A percentile compares a stretch with the other conserved stretches of the same genome.
These are phyloP conservation scores for Leucoraja ocellata DNA, from an alignment of 2,797 vertebrate species.

Conservation along the genomic window DNA sequence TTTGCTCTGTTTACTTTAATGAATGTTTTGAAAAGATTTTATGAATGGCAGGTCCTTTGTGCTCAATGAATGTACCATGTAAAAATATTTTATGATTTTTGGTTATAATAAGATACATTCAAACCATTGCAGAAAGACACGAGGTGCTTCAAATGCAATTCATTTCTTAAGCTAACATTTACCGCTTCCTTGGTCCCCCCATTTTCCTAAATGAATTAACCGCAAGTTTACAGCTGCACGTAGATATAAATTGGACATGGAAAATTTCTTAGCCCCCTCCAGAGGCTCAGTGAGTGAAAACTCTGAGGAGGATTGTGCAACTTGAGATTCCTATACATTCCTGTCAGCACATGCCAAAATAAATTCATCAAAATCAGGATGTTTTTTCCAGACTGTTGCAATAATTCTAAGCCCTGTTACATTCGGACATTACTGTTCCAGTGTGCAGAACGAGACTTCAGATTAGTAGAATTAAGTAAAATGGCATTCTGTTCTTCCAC, in stretches of 20 bases:
- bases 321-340: neutral
- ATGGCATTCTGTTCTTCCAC: neutral
- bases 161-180: neutral
- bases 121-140: neutral
- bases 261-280: neutral
- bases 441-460: neutral
- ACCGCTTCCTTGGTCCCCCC: neutral
- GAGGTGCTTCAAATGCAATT: neutral
- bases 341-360: neutral
- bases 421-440: neutral
- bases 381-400: neutral
- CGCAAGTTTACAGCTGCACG: neutral
- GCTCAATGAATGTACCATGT: neutral
- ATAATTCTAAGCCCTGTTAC: constrained; percentile 16
- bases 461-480: neutral
- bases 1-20: neutral
- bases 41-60: neutral
- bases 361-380: neutral
- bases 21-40: neutral
- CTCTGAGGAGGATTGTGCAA: neutral
- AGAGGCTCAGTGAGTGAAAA: constrained; percentile 19
- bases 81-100: neutral
- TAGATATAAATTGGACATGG: neutral
- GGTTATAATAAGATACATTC: neutral
- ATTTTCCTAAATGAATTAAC: constrained; percentile 9